Evolutionary conservation across 2,888 invertebrate genomes (phyloP).

Genomic region (Nemotelus pantherinus): DNA sequence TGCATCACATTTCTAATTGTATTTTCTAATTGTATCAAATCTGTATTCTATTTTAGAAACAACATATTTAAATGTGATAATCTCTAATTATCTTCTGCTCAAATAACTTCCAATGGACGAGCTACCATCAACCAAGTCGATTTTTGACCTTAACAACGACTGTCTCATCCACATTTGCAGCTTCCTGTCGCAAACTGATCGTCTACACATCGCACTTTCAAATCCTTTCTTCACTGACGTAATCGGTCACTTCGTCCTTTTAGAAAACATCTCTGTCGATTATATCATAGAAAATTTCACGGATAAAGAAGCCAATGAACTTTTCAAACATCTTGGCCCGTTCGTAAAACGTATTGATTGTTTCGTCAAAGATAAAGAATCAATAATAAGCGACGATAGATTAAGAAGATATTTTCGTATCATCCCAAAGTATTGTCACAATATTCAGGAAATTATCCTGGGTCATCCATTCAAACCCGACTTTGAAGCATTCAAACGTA

Average conservation of each 20-base stretch:
- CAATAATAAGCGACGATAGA: not conserved
- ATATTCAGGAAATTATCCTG: conserved; percentile 13
- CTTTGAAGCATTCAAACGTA: not conserved
- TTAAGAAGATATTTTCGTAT: conserved; percentile 1
- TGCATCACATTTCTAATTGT: too few relatives aligned
- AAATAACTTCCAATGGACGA: not conserved
- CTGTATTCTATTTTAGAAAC: too few relatives aligned
- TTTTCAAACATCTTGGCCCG: conserved; percentile 6
- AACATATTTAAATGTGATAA: too few relatives aligned
- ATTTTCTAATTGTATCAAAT: too few relatives aligned
- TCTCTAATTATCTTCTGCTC: too few relatives aligned
- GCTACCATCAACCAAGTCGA: not conserved
- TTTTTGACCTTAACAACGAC: conserved; percentile 19
- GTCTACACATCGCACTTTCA: not conserved
- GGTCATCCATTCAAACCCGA: conserved; percentile 25
- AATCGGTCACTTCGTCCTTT: conserved; percentile 2
- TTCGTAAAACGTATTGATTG: conserved; percentile 8
- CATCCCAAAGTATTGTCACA: not conserved
- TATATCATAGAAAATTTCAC: conserved; percentile 3
- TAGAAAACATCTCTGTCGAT: not conserved
- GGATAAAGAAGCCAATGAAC: not conserved
- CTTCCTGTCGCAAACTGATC: conserved; percentile 5
- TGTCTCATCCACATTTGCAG: conserved; percentile 8
- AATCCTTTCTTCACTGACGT: not conserved
- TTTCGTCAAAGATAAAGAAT: not conserved